phyloP scores from a whole-genome alignment of 2,888 invertebrate genomes.

The Bellardia bayeri region DNA sequence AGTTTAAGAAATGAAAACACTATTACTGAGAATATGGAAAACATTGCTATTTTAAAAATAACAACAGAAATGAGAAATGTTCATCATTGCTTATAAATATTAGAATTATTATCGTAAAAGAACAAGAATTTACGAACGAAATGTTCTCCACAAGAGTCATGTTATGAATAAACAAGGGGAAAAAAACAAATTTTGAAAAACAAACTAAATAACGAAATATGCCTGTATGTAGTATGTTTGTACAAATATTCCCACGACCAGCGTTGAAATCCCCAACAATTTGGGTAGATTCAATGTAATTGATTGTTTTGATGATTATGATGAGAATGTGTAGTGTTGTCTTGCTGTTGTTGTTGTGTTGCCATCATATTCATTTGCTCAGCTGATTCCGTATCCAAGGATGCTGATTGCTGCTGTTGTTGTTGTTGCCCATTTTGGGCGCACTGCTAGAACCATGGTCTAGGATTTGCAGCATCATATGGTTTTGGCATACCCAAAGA shows the following conservation, averaged over 20 bases:
- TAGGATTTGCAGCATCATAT: constrained; percentile 89
- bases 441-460: constrained; percentile 88
- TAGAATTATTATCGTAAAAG: no score
- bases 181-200: neutral
- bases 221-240: neutral
- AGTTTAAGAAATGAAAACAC: no score
- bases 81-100: no score
- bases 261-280: constrained; percentile 66
- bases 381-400: constrained; percentile 47
- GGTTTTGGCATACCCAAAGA: constrained; percentile 88
- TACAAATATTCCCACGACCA: constrained; percentile 62
- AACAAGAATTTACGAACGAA: no score
- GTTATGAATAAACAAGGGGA: neutral
- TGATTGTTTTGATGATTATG: constrained; percentile 59
- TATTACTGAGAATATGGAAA: no score
- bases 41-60: no score
- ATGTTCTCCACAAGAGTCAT: neutral
- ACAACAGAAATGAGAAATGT: no score
- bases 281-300: constrained; percentile 51
- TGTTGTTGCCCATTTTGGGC: constrained; percentile 74
- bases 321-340: constrained; percentile 51
- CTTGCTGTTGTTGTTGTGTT: constrained; percentile 58
- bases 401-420: constrained; percentile 58
- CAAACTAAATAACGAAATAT: constrained; percentile 23
- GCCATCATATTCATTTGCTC: constrained; percentile 77